A percentile compares a stretch with the other conserved stretches of the same genome.
These are phyloP conservation scores for Pseudorasbora parva DNA, from an alignment of 2,113 vertebrate genomes.

Conservation along the genomic window DNA sequence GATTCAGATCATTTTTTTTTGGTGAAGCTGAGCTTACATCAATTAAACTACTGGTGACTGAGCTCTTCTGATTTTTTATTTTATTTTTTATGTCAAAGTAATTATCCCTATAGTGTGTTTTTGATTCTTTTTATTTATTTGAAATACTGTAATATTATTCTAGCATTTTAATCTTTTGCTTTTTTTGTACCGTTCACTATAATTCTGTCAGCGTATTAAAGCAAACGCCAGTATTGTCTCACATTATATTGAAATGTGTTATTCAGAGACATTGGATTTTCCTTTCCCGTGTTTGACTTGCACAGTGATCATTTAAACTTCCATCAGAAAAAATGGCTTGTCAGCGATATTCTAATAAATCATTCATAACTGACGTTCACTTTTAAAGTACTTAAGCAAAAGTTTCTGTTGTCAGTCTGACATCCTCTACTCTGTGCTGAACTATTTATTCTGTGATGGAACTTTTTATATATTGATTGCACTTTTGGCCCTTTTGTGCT, in stretches of 20 bases:
- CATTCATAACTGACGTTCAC: neutral
- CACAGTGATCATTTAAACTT: neutral
- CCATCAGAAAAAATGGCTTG: neutral
- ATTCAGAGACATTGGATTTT: slow-evolving; percentile 25
- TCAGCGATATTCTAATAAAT: neutral
- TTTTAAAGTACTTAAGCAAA: neutral
- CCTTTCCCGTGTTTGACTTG: slow-evolving; percentile 28
- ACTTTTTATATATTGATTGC: slow-evolving; percentile 47
- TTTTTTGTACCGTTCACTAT: slow-evolving; percentile 52
- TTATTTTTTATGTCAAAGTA: slow-evolving; percentile 25
- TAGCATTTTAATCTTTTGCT: slow-evolving; percentile 48
- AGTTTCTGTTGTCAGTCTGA: neutral
- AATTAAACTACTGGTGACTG: slow-evolving; percentile 49
- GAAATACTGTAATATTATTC: slow-evolving; percentile 57
- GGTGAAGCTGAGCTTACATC: slow-evolving; percentile 34
- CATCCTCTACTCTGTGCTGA: slow-evolving; percentile 22
- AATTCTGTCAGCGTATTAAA: slow-evolving; percentile 53
- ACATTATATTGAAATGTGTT: slow-evolving; percentile 42
- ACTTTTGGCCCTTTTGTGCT: slow-evolving; percentile 51
- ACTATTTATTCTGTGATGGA: slow-evolving; percentile 42
- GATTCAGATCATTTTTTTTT: slow-evolving; percentile 7
- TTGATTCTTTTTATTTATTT: slow-evolving; percentile 60
- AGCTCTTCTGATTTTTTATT: slow-evolving; percentile 12
- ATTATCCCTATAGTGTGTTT: slow-evolving; percentile 35
- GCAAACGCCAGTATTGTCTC: slow-evolving; percentile 52